These are phyloP conservation scores for Eremophila alpestris DNA, from an alignment of 2,797 vertebrate genomes.

Conservation along the genomic window DNA sequence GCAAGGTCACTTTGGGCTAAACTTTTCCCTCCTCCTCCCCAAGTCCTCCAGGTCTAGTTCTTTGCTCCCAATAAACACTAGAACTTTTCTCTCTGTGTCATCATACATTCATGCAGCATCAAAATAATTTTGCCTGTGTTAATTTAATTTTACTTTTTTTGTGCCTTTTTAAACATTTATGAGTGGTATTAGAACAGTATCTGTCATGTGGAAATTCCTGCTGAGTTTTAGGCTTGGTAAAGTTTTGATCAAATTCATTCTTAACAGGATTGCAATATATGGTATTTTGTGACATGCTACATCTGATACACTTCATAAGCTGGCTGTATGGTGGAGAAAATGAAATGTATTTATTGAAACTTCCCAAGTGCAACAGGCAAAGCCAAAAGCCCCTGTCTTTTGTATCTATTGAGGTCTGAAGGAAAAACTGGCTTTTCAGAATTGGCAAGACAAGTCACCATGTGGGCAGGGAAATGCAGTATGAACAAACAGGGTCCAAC, in stretches of 20 bases:
- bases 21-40: not conserved
- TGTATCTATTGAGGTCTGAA: not conserved
- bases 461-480: not conserved
- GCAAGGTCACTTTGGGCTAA: not conserved
- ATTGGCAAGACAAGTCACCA: not conserved
- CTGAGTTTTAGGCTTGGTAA: not conserved
- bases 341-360: not conserved
- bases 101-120: not conserved
- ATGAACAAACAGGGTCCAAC: not conserved
- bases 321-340: not conserved
- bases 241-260: not conserved
- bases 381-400: not conserved
- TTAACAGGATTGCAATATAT: not conserved
- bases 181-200: not conserved
- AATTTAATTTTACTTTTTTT: not conserved
- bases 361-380: not conserved
- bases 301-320: not conserved
- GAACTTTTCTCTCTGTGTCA: not conserved
- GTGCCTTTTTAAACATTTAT: not conserved
- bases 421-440: not conserved
- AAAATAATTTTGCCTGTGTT: not conserved
- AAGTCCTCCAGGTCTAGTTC: not conserved
- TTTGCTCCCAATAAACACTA: not conserved
- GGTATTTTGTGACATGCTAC: fast-evolving
- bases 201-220: not conserved